Evolutionary conservation across 1,140 invertebrate species (phyloP), one percentile per base, ranked within the genome.

Genomic region (Nephotettix cincticeps): DNA sequence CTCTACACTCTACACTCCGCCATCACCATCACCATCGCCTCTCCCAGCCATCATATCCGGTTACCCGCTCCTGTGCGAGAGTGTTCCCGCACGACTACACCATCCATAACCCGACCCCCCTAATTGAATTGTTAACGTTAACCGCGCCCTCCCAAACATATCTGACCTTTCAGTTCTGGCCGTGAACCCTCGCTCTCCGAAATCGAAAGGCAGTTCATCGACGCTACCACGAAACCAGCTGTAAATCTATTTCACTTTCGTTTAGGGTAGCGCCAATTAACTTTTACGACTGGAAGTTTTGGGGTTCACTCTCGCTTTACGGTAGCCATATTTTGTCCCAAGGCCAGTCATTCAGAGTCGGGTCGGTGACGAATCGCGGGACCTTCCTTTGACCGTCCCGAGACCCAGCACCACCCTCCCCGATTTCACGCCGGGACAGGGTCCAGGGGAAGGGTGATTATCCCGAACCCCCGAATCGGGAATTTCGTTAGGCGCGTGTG

Each of bases 201-300:
- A 36, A 36, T 36, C 32, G 32, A 36, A 36, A 36, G 32, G 32
- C n/a, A n/a, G n/a, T 36, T 36, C 32, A 4, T 36, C 32, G 32
- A 25, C 6, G 21, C 6, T 4, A 54, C 9, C 9, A 54, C 47
- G 6, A 21, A n/a, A 4, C 56, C 21, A 21, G 56, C 28, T 61
- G 56, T 61, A 54, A 54, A 54, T 54, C 47, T 9, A 13, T 61
- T 29, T 61, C 56, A 61, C 56, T 61, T 61, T 61, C 56, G 11
- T 25, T 29, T 29, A 4, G 21, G 56, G 56, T 61, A 61, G 56
- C 56, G n/a, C n/a, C n/a, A 61, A 61, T 27, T 23, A 23, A 25
- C 6, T 27, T 51, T 54, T 21, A 54, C 9, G 13, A 6, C 21
- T 54, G 21, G 4, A 54, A 6, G 13, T 14, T 4, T 19, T 14